Conservation (phyloP, 2,797 vertebrate species). For the Anisognathus igniventris region DNA sequence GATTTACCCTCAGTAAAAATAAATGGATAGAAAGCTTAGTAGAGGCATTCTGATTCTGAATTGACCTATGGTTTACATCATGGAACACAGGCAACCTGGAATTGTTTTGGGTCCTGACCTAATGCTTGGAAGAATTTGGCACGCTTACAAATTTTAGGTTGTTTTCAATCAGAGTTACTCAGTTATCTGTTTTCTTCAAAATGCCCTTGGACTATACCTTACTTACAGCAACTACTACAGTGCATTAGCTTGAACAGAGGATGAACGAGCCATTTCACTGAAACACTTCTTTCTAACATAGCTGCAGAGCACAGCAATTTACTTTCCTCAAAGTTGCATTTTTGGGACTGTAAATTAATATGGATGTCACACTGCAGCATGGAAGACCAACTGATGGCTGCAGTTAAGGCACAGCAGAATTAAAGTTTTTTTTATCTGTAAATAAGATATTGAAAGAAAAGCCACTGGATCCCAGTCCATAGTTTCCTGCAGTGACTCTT, state of each 20-base stretch:
- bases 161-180: neutral
- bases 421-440: neutral
- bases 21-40: neutral
- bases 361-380: neutral
- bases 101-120: neutral
- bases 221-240: neutral
- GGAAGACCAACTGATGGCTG: neutral
- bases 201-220: neutral
- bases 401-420: neutral
- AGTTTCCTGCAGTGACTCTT: neutral
- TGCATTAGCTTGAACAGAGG: neutral
- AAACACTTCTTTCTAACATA: neutral
- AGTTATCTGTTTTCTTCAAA: neutral
- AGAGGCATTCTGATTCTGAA: neutral
- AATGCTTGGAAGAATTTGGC: neutral
- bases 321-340: neutral
- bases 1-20: slow-evolving; percentile 24
- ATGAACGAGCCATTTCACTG: neutral
- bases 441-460: neutral
- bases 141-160: neutral
- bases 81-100: neutral
- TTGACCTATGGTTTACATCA: neutral
- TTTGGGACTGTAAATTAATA: neutral
- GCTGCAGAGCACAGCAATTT: neutral
- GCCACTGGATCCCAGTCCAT: neutral